Base-by-base conservation (phyloP, 2,888 invertebrate genomes). In the Tigriopus californicus region DNA sequence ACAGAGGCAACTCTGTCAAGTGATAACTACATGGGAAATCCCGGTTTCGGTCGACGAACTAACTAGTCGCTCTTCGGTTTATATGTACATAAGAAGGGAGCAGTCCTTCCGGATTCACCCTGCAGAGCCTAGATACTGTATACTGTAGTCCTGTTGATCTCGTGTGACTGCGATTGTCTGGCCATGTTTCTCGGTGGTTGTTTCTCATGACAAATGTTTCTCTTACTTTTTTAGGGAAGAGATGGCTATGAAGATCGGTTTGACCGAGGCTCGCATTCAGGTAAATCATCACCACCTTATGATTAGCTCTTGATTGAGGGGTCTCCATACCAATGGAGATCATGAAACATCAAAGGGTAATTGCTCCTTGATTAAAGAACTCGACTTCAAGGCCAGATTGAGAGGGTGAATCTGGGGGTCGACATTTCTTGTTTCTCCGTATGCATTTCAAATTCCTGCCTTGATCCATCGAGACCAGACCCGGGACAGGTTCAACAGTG, bases 261-360 rank as follows among this genome's bases (percentile, higher is more conserved):
- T 90, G 66, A 90, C 90, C 54, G 90, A 90, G 77, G 90, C 90
- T 61, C 78, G 90, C 71, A 90, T 90, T 74, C 90, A 90, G 82
- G 90, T 90, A 77, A 77, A 76, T 67, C 68, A 67, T 63, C 57
- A 59, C n/a, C n/a, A 10, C 53, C 41, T n/a, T 52, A 40, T 51
- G n/a, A 61, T 51, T 25, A 48, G 12, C 49, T 61, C 12, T 61
- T 61, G 33, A 13, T 58, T 22, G 18, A 18, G 15, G 18, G 15
- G 44, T 44, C 5, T 44, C 15, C 18, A n/a, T 51, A n/a, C 25
- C 25, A 18, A 46, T 46, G 46, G 20, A 46, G 20, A 46, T 18
- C 15, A 46, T 18, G 20, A 20, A 15, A 46, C 20, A 20, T 18
- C 20, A 46, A 46, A 46, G 46, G 15, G 20, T 18, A 46, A 46